These are phyloP conservation scores for Spinibarbus caldwelli DNA, from an alignment of 2,797 vertebrate genomes.

Conservation along the genomic window DNA sequence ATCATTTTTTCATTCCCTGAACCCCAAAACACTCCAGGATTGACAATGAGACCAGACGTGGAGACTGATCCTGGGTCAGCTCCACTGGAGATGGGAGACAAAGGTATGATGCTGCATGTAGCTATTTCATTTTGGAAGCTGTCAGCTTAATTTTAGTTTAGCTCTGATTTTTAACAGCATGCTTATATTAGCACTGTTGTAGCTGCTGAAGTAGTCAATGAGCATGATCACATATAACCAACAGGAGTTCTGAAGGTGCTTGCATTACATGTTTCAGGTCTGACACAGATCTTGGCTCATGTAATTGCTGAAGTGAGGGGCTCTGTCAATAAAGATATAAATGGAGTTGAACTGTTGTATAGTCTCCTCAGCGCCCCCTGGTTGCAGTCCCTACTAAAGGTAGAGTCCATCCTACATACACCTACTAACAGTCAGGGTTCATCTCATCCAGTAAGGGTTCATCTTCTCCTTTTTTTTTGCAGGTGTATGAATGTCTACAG, in stretches of 20 bases:
- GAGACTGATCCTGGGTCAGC: slow-evolving; percentile 68
- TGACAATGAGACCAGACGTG: slow-evolving; percentile 72
- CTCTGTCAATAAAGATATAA: slow-evolving; percentile 82
- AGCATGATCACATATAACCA: not conserved
- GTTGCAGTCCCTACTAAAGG: slow-evolving; percentile 94
- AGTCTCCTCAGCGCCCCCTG: slow-evolving; percentile 86
- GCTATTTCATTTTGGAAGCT: not conserved
- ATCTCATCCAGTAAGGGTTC: not conserved
- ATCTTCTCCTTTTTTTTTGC: not conserved
- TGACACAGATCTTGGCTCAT: slow-evolving; percentile 85
- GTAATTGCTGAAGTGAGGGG: slow-evolving; percentile 85
- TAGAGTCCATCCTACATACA: slow-evolving; percentile 59
- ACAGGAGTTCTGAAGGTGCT: not conserved
- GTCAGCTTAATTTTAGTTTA: not conserved
- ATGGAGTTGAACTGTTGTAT: slow-evolving; percentile 83
- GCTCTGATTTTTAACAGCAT: not conserved
- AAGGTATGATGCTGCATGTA: slow-evolving; percentile 66
- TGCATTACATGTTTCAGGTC: slow-evolving; percentile 70
- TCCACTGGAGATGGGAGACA: slow-evolving; percentile 70
- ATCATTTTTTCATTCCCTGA: not conserved
- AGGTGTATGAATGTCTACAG: slow-evolving; percentile 92
- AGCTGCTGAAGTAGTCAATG: not conserved
- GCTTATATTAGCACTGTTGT: not conserved
- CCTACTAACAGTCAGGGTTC: not conserved
- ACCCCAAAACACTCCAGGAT: slow-evolving; percentile 26